A percentile compares a stretch with the other conserved stretches of the same genome.
phyloP scores from a whole-genome alignment of 2,113 vertebrate species.

The Chloropsis cyanopogon region DNA sequence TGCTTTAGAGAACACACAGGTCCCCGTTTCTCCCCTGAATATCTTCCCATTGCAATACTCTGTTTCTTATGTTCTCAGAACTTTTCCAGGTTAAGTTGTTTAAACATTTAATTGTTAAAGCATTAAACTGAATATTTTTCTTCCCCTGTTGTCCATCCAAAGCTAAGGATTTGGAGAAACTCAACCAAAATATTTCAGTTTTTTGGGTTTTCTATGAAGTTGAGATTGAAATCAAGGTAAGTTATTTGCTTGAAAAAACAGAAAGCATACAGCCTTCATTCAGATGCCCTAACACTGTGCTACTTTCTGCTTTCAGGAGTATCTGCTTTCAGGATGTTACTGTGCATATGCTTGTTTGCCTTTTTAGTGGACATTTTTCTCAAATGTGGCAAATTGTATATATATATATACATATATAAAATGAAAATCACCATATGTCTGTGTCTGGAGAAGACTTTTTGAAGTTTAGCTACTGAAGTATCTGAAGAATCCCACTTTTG shows the following conservation, averaged over 20 bases:
- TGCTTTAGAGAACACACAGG: not conserved
- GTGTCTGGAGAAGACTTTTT: not conserved
- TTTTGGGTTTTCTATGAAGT: not conserved
- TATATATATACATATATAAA: not conserved
- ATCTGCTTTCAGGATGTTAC: not conserved
- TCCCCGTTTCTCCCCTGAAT: not conserved
- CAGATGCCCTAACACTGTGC: not conserved
- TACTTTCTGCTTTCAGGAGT: not conserved
- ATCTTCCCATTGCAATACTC: not conserved
- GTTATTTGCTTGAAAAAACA: not conserved
- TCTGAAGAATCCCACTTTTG: not conserved
- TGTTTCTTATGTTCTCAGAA: not conserved
- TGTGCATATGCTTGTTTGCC: not conserved
- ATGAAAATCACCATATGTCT: not conserved
- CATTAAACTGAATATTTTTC: not conserved
- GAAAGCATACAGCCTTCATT: not conserved
- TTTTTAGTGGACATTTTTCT: constrained; percentile 18
- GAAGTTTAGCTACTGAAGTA: not conserved
- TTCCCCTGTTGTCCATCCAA: not conserved
- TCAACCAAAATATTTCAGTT: not conserved
- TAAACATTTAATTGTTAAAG: not conserved
- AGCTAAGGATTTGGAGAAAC: not conserved
- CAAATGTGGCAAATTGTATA: not conserved
- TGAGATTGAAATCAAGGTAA: not conserved
- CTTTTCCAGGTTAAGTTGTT: not conserved